phyloP scores from a whole-genome alignment of 2,797 vertebrate species.

The Falco cherrug region DNA sequence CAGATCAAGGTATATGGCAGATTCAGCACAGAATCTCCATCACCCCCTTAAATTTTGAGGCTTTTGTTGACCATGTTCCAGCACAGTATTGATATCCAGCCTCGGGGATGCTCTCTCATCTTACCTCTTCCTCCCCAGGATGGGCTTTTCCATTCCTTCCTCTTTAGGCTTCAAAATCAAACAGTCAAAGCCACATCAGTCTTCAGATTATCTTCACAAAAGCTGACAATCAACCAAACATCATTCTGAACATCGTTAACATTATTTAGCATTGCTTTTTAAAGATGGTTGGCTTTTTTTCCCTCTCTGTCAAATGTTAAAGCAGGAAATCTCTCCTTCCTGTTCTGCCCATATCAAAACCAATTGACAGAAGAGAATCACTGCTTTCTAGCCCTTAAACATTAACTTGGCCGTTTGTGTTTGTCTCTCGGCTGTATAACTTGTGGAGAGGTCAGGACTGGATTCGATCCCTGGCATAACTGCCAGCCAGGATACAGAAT shows the following conservation, averaged over 20 bases:
- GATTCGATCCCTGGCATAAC: background rate
- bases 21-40: background rate
- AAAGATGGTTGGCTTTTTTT: background rate
- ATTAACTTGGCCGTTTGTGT: background rate
- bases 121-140: background rate
- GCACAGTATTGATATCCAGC: background rate
- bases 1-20: background rate
- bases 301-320: background rate
- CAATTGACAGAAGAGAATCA: background rate
- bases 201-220: background rate
- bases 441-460: background rate
- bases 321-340: background rate
- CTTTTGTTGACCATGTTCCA: background rate
- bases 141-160: background rate
- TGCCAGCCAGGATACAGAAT: background rate
- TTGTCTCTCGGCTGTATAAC: background rate
- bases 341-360: background rate
- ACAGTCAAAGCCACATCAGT: background rate
- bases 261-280: background rate
- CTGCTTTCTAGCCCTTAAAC: background rate
- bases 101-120: background rate
- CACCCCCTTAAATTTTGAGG: background rate
- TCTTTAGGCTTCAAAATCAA: background rate
- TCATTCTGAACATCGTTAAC: background rate
- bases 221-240: background rate